phyloP scores from a whole-genome alignment of 2,888 invertebrate genomes.

The Microctonus hyperodae region DNA sequence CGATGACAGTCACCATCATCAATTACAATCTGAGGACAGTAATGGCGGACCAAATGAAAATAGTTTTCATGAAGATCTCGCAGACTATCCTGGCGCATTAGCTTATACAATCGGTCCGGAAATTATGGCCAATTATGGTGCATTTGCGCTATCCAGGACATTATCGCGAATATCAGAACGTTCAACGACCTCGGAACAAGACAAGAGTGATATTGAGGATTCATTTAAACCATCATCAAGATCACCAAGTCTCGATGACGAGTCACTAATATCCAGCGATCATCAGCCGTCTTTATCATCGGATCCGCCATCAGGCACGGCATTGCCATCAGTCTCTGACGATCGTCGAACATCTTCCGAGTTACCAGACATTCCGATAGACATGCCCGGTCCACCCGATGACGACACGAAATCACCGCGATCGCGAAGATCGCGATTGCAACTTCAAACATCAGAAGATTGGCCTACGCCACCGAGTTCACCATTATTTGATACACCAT shows the following conservation, averaged over 20 bases:
- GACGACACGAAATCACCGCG: constrained; percentile 58
- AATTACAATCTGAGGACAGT: constrained; percentile 57
- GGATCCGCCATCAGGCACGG: constrained; percentile 72
- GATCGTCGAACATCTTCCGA: constrained; percentile 84
- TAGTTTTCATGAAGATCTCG: constrained; percentile 77
- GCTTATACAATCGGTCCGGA: constrained; percentile 76
- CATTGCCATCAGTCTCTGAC: constrained; percentile 71
- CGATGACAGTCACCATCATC: constrained; percentile 51
- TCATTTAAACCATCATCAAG: constrained; percentile 86
- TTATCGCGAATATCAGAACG: constrained; percentile 87
- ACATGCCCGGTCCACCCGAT: constrained; percentile 68
- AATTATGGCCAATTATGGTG: constrained; percentile 76
- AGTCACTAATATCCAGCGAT: constrained; percentile 83
- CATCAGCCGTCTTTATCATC: constrained; percentile 86
- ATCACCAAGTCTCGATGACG: constrained; percentile 84
- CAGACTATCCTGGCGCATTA: constrained; percentile 78
- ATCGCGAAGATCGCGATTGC: constrained; percentile 48
- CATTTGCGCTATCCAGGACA: constrained; percentile 78
- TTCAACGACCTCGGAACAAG: constrained; percentile 86
- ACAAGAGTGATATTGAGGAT: constrained; percentile 83
- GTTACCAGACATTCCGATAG: constrained; percentile 85
- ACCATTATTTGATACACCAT: constrained; percentile 73
- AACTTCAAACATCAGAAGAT: constrained; percentile 74
- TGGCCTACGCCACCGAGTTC: constrained; percentile 84
- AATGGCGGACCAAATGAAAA: constrained; percentile 59